These are phyloP conservation scores for Diglossa cyanea DNA, from an alignment of 2,797 vertebrate genomes.

Conservation along the genomic window DNA sequence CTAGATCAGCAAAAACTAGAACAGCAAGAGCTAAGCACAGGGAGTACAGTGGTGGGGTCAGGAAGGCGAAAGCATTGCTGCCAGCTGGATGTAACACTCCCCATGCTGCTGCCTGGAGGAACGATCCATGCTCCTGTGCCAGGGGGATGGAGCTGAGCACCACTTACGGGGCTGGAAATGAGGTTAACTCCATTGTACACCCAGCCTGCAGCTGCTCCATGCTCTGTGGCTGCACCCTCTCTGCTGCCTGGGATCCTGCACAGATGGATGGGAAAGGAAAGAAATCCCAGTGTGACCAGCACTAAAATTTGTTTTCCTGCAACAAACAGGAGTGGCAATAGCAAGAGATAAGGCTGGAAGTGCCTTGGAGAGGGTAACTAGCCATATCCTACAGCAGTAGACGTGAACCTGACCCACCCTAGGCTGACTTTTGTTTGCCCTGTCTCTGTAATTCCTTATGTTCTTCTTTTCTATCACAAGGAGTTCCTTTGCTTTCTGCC, in stretches of 20 bases:
- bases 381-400: not conserved
- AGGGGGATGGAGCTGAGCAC: not conserved
- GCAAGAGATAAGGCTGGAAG: not conserved
- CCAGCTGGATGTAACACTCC: not conserved
- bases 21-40: not conserved
- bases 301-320: not conserved
- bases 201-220: not conserved
- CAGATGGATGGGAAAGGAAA: not conserved
- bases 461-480: not conserved
- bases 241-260: not conserved
- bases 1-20: slow-evolving; percentile 38
- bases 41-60: not conserved
- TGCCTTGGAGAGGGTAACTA: not conserved
- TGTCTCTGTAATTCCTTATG: not conserved
- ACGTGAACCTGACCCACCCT: not conserved
- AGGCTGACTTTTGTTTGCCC: not conserved
- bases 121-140: not conserved
- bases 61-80: not conserved
- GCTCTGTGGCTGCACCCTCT: not conserved
- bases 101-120: not conserved
- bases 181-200: not conserved
- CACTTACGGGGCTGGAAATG: not conserved
- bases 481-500: not conserved
- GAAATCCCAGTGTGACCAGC: not conserved
- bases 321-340: not conserved